A percentile compares a stretch with the other conserved stretches of the same genome.
phyloP scores from a whole-genome alignment of 2,888 invertebrate genomes.

The Cyaniris semiargus region DNA sequence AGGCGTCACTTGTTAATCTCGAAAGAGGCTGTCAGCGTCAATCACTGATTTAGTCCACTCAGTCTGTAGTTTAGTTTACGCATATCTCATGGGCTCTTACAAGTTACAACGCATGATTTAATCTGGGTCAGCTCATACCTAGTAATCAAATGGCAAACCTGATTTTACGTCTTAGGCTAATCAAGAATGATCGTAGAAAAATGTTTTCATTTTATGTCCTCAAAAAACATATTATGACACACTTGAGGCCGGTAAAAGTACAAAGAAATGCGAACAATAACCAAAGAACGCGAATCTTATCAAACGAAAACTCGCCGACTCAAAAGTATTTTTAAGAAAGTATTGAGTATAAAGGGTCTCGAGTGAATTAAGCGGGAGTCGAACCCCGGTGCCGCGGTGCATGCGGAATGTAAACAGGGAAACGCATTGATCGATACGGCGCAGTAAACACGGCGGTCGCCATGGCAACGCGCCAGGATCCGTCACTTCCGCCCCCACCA shows the following conservation, averaged over 20 bases:
- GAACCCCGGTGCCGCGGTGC: slow-evolving; percentile 42
- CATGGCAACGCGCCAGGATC: slow-evolving; percentile 59
- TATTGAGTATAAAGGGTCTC: slow-evolving; percentile 33
- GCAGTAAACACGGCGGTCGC: slow-evolving; percentile 78
- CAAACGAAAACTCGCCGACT: background rate
- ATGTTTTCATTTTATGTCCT: background rate
- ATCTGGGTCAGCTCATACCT: slow-evolving; percentile 11
- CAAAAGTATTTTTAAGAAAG: slow-evolving; percentile 19
- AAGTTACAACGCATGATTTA: background rate
- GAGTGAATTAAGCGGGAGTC: slow-evolving; percentile 38
- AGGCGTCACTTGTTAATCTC: slow-evolving; percentile 21
- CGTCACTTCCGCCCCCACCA: slow-evolving; percentile 61
- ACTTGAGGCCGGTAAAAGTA: background rate
- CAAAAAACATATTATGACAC: background rate
- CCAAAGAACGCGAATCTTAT: slow-evolving; percentile 19
- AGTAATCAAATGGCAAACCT: background rate
- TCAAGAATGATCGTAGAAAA: background rate
- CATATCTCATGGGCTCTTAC: background rate
- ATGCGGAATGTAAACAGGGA: slow-evolving; percentile 64
- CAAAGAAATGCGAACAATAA: background rate
- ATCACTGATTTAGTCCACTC: slow-evolving; percentile 22
- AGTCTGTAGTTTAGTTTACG: background rate
- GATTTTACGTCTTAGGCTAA: background rate
- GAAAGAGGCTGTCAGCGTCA: background rate
- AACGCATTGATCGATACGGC: slow-evolving; percentile 70